Percentiles rank a stretch among this genome's conserved stretches.
Evolutionary conservation across 2,797 vertebrate species (phyloP).

Genomic region (Avahi laniger): DNA sequence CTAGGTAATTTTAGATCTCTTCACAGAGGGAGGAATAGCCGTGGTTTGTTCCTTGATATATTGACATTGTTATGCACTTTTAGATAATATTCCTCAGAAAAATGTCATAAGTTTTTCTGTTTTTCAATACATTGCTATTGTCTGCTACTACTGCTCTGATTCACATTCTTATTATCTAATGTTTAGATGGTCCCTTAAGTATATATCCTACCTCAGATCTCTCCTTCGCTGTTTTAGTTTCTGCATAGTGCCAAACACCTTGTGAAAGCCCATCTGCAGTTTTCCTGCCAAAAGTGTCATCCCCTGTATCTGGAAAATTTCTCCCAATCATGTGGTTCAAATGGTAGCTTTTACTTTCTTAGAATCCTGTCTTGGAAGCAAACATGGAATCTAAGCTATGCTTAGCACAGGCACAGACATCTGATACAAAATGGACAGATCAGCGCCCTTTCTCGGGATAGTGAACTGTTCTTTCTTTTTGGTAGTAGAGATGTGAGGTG

Average conservation of each 20-base stretch:
- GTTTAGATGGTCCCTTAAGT: not conserved
- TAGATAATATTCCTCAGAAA: slow-evolving; percentile 26
- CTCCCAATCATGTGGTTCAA: not conserved
- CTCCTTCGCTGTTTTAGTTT: not conserved
- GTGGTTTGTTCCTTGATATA: not conserved
- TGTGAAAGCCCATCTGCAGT: not conserved
- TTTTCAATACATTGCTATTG: not conserved
- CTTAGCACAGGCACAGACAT: not conserved
- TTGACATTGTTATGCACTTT: not conserved
- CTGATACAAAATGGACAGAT: not conserved
- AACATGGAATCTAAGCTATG: not conserved
- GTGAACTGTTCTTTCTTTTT: not conserved
- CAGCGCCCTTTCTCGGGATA: not conserved
- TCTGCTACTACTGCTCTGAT: not conserved
- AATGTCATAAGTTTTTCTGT: not conserved
- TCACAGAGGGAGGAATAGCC: not conserved
- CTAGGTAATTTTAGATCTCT: slow-evolving; percentile 52
- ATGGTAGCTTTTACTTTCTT: not conserved
- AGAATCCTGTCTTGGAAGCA: not conserved
- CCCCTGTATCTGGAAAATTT: not conserved
- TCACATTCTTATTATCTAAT: not conserved
- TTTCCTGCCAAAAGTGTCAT: not conserved
- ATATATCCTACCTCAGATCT: not conserved
- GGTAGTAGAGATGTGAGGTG: not conserved
- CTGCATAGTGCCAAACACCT: not conserved